Percentiles rank a stretch among this genome's conserved stretches.
Evolutionary conservation across 1,140 invertebrate species (phyloP).

Genomic region (Trichomalopsis sarcophagae): DNA sequence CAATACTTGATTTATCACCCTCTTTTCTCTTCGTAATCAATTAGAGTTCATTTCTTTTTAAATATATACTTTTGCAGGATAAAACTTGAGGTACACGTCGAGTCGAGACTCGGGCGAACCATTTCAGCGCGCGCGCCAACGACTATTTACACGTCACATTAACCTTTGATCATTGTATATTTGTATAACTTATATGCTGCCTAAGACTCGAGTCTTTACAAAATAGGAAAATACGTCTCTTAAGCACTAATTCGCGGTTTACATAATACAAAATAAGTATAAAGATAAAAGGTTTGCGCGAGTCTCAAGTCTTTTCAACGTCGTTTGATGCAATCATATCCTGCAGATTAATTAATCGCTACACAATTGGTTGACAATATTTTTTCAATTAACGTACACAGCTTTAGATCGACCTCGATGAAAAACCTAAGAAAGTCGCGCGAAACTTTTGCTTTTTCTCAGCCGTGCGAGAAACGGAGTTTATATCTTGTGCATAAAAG

Average conservation of each 20-base stretch:
- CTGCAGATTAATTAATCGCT: slow-evolving; percentile 32
- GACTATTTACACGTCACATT: neutral
- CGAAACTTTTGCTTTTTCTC: slow-evolving; percentile 4
- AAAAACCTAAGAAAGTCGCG: slow-evolving; percentile 43
- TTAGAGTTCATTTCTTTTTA: slow-evolving; percentile 34
- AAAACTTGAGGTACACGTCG: slow-evolving; percentile 19
- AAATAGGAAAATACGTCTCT: slow-evolving; percentile 37
- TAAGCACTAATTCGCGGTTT: slow-evolving; percentile 38
- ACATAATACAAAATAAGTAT: slow-evolving; percentile 41
- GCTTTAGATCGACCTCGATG: slow-evolving; percentile 32
- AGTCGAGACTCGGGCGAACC: slow-evolving; percentile 44
- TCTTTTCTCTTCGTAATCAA: slow-evolving; percentile 41
- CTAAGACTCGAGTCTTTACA: slow-evolving; percentile 15
- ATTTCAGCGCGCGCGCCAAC: neutral
- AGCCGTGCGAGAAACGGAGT: neutral
- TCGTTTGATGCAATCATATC: slow-evolving; percentile 7
- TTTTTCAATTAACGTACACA: slow-evolving; percentile 50
- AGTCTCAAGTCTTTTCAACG: slow-evolving; percentile 33
- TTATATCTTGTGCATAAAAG: neutral
- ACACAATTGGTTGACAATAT: slow-evolving; percentile 34
- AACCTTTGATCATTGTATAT: slow-evolving; percentile 6
- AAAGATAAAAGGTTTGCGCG: slow-evolving; percentile 34
- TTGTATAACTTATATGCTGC: slow-evolving; percentile 16
- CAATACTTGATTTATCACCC: neutral
- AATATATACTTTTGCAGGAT: slow-evolving; percentile 49